Conservation (phyloP, 1,140 invertebrate species). For the Aradophagus sp. region DNA sequence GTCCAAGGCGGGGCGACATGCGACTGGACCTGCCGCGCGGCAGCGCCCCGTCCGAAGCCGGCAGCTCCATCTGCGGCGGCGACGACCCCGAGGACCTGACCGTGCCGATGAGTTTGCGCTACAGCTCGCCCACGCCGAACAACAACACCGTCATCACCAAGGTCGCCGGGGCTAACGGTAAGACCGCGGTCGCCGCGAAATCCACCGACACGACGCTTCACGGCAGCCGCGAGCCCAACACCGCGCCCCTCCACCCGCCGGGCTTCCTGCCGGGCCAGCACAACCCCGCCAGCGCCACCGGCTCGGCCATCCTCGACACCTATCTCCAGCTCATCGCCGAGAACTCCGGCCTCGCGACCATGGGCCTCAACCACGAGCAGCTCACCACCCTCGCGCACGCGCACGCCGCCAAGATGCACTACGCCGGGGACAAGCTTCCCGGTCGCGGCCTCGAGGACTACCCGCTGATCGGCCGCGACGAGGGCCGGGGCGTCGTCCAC, state of each 20-base stretch:
- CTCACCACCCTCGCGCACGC: conserved; percentile 74
- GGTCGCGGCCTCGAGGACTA: conserved; percentile 66
- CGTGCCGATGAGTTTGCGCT: conserved; percentile 74
- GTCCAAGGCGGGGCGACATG: conserved; percentile 84
- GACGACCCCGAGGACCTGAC: conserved; percentile 89
- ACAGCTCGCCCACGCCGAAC: conserved; percentile 69
- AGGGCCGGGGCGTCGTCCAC: conserved; percentile 63
- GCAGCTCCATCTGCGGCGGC: conserved; percentile 82
- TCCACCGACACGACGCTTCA: conserved; percentile 77
- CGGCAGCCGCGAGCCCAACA: conserved; percentile 76
- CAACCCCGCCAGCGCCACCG: conserved; percentile 73
- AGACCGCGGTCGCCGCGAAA: conserved; percentile 76
- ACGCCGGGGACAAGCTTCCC: conserved; percentile 77
- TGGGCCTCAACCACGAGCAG: conserved; percentile 76
- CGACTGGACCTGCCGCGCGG: conserved; percentile 81
- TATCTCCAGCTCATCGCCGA: conserved; percentile 90
- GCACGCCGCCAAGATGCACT: conserved; percentile 81
- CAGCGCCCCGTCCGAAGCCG: conserved; percentile 79
- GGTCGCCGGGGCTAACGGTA: conserved; percentile 56
- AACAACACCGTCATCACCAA: conserved; percentile 73
- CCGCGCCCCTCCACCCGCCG: conserved; percentile 60
- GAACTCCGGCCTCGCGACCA: conserved; percentile 78
- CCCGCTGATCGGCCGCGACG: conserved; percentile 68
- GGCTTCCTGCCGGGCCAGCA: conserved; percentile 65
- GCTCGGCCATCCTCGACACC: conserved; percentile 87